These are phyloP conservation scores for Channallabes apus DNA, from an alignment of 2,797 vertebrate genomes.

Conservation along the genomic window DNA sequence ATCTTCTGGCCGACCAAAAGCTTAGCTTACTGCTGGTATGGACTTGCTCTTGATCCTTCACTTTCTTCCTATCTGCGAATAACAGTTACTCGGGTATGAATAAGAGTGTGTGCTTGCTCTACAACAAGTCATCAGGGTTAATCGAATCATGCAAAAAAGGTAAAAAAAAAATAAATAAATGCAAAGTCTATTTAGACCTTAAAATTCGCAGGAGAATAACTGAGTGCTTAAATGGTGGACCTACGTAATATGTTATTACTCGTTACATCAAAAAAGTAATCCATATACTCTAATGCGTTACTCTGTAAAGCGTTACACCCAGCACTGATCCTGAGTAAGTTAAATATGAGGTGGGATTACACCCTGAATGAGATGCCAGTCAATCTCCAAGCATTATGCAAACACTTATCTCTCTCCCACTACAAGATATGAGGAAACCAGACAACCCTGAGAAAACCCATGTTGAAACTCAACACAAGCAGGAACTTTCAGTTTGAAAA, in stretches of 20 bases:
- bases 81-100: not conserved
- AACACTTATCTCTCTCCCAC: not conserved
- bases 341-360: too few relatives aligned
- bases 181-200: too few relatives aligned
- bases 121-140: too few relatives aligned
- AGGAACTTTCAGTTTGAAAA: too few relatives aligned
- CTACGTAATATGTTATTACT: too few relatives aligned
- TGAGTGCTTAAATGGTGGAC: too few relatives aligned
- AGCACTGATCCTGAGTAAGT: too few relatives aligned
- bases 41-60: not conserved
- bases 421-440: not conserved
- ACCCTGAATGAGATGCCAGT: not conserved
- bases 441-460: not conserved
- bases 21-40: not conserved
- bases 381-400: not conserved
- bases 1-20: not conserved
- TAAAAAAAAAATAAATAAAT: too few relatives aligned
- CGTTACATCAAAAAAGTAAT: too few relatives aligned
- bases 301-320: too few relatives aligned
- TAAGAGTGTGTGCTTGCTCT: not conserved
- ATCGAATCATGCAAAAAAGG: not conserved
- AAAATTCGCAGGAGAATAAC: not conserved
- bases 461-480: not conserved
- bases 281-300: too few relatives aligned
- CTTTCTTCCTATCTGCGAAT: not conserved